These are phyloP conservation scores for Falco peregrinus DNA, from an alignment of 2,797 vertebrate genomes.

Conservation along the genomic window DNA sequence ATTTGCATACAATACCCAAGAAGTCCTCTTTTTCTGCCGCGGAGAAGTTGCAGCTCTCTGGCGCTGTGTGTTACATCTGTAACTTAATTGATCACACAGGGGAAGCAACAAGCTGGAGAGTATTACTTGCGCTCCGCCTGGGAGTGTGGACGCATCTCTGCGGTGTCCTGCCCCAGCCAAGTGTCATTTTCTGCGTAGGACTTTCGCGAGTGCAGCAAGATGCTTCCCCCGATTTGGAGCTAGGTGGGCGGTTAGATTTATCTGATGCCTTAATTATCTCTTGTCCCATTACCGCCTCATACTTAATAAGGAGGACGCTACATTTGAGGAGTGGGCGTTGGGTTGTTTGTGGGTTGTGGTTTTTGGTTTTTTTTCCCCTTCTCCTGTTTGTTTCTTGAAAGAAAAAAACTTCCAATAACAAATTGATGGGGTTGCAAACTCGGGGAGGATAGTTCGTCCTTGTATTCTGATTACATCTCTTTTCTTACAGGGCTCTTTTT, in stretches of 20 bases:
- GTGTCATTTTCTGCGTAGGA: neutral
- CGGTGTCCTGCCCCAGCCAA: neutral
- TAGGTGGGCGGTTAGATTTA: neutral
- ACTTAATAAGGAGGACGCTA: neutral
- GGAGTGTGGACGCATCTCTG: neutral
- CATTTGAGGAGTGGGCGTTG: neutral
- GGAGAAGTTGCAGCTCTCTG: constrained; percentile 18
- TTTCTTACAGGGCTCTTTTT: neutral
- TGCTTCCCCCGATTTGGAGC: neutral
- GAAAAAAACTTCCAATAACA: constrained; percentile 15
- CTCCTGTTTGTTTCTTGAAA: neutral
- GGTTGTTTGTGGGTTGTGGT: too few relatives aligned
- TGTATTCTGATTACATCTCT: neutral
- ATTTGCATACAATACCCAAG: constrained; percentile 49
- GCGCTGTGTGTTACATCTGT: neutral
- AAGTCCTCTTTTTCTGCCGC: neutral
- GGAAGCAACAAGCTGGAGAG: constrained; percentile 60
- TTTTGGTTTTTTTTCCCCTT: too few relatives aligned
- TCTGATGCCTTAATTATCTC: neutral
- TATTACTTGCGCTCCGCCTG: neutral
- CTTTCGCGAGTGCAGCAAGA: neutral
- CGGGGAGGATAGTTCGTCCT: neutral
- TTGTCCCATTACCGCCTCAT: neutral
- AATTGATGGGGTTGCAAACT: neutral
- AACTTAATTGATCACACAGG: constrained; percentile 38